Conservation (phyloP, 2,113 vertebrate genomes). For the Rhinopomastus cyanomelas region DNA sequence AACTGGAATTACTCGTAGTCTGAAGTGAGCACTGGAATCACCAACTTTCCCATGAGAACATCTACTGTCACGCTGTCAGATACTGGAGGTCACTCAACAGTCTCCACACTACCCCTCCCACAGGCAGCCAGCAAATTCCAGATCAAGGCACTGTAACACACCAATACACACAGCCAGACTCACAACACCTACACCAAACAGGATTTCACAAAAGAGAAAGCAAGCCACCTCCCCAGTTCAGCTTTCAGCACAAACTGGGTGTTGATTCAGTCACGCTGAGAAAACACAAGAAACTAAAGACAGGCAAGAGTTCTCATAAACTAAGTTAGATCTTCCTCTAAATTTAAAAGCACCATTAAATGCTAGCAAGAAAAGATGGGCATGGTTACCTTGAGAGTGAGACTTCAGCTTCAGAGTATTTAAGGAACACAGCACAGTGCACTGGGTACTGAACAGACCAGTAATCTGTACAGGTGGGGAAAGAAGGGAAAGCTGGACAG, state of each 20-base stretch:
- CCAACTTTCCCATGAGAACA: background rate
- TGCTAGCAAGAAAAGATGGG: background rate
- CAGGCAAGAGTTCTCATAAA: background rate
- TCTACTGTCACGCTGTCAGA: background rate
- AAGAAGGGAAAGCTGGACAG: background rate
- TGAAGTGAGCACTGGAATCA: background rate
- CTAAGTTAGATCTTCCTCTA: background rate
- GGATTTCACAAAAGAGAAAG: background rate
- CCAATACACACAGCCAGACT: background rate
- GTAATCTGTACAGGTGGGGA: background rate
- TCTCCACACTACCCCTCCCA: background rate
- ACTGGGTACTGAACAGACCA: background rate
- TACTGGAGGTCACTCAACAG: background rate
- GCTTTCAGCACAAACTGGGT: background rate
- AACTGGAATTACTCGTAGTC: background rate
- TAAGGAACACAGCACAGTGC: background rate
- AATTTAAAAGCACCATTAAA: background rate
- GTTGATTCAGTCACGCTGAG: background rate
- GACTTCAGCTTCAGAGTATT: background rate
- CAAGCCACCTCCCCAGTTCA: background rate
- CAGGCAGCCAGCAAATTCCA: background rate
- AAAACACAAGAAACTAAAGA: background rate
- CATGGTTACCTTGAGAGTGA: background rate
- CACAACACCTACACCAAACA: background rate
- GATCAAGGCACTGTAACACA: background rate